A percentile compares a stretch with the other conserved stretches of the same genome.
Evolutionary conservation across 2,797 vertebrate species (phyloP).

Genomic region (Naso thynnoides): DNA sequence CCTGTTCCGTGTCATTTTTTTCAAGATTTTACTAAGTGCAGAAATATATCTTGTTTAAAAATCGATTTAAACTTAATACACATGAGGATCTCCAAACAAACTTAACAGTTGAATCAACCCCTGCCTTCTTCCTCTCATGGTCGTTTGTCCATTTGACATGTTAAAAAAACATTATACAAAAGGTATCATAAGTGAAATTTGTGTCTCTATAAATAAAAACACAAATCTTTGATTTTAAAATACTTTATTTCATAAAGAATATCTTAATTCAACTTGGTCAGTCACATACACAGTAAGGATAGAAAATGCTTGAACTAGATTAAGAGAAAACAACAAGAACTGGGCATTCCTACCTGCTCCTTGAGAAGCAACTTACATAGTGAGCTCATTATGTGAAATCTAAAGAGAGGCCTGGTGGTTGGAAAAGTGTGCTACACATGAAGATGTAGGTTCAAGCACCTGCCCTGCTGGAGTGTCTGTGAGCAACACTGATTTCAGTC

Average conservation of each 20-base stretch:
- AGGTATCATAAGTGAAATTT: background rate
- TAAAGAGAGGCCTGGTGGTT: constrained; percentile 10
- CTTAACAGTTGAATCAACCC: background rate
- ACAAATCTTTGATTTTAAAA: constrained; percentile 76
- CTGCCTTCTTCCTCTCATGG: background rate
- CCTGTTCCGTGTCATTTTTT: background rate
- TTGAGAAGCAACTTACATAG: constrained; percentile 27
- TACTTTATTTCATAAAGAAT: constrained; percentile 86
- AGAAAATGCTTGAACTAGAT: constrained; percentile 78
- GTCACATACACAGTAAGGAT: constrained; percentile 78
- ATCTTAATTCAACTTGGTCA: constrained; percentile 74
- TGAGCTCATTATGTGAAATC: constrained; percentile 22
- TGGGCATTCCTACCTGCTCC: constrained; percentile 59
- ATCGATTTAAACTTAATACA: too few species aligned
- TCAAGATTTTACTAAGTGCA: background rate
- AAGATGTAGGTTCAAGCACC: constrained; percentile 32
- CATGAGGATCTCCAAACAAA: background rate
- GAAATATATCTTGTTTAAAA: background rate
- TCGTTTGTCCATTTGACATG: too few species aligned
- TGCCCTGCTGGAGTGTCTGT: constrained; percentile 14
- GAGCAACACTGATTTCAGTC: background rate
- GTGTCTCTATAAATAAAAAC: background rate
- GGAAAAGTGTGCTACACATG: constrained; percentile 61
- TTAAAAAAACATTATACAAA: background rate
- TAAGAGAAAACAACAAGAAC: constrained; percentile 62